phyloP scores from a whole-genome alignment of 2,113 vertebrate species.

The Prolemur simus region DNA sequence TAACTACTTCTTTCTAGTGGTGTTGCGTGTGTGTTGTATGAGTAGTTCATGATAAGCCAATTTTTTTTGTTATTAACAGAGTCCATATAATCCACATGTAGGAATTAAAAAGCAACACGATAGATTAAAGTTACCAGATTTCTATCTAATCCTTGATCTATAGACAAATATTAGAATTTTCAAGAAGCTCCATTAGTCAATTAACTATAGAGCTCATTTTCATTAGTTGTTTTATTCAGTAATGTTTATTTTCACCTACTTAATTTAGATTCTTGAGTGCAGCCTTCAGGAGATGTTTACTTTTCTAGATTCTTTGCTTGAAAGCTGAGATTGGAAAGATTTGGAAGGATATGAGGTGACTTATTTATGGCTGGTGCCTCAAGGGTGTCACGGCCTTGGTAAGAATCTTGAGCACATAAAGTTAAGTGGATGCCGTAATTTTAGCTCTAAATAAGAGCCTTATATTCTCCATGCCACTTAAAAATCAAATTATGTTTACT shows the following conservation, averaged over 20 bases:
- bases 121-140: not conserved
- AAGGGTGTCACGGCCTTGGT: not conserved
- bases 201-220: slow-evolving; percentile 9
- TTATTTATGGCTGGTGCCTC: not conserved
- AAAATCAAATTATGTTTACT: not conserved
- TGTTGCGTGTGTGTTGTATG: not conserved
- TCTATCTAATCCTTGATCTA: not conserved
- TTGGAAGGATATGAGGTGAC: not conserved
- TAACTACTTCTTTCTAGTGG: not conserved
- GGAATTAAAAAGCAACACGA: not conserved
- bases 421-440: not conserved
- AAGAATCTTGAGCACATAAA: not conserved
- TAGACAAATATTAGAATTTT: not conserved
- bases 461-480: not conserved
- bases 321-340: not conserved
- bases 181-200: not conserved
- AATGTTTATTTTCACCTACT: not conserved
- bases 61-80: not conserved
- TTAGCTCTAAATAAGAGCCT: not conserved
- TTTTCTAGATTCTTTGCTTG: slow-evolving; percentile 33
- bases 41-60: not conserved
- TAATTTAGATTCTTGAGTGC: not conserved
- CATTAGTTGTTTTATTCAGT: not conserved
- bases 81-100: not conserved
- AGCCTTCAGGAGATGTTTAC: not conserved